Evolutionary conservation across 2,888 invertebrate genomes (phyloP).

Genomic region (Morpho helenor): DNA sequence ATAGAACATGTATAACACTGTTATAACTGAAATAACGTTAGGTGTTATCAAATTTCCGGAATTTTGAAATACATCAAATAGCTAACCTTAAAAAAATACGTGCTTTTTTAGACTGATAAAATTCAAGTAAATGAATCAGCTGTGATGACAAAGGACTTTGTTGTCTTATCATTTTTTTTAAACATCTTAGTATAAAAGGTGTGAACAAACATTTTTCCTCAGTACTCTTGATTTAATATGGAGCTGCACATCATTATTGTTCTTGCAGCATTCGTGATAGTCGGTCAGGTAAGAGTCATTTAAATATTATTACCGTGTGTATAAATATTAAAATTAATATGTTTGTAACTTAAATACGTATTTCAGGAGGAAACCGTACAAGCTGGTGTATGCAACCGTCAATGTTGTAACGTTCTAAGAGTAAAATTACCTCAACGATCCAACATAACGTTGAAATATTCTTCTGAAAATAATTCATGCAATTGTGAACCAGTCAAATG

Average conservation of each 20-base stretch:
- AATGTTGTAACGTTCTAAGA: too few relatives aligned
- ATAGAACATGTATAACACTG: too few relatives aligned
- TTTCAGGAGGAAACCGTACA: conserved; percentile 13
- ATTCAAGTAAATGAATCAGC: conserved; percentile 25
- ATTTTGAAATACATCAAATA: conserved; percentile 12
- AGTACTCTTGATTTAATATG: conserved; percentile 40
- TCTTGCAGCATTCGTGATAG: conserved; percentile 36
- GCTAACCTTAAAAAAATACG: conserved; percentile 28
- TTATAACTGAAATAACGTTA: too few relatives aligned
- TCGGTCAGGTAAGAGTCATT: conserved; percentile 47
- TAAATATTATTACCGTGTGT: not conserved
- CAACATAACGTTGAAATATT: too few relatives aligned
- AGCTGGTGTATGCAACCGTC: conserved; percentile 3
- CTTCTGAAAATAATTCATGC: too few relatives aligned
- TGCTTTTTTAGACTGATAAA: conserved; percentile 31
- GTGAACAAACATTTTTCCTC: conserved; percentile 13
- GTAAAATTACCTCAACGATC: too few relatives aligned
- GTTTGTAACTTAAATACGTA: not conserved
- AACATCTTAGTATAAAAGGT: conserved; percentile 44
- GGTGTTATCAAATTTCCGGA: too few relatives aligned
- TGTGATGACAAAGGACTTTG: conserved; percentile 40
- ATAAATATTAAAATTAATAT: not conserved
- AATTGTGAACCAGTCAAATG: too few relatives aligned
- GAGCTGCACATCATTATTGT: conserved; percentile 36
- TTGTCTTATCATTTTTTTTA: conserved; percentile 36